These are phyloP conservation scores for Patella depressa DNA, from an alignment of 2,888 invertebrate species.

Conservation along the genomic window DNA sequence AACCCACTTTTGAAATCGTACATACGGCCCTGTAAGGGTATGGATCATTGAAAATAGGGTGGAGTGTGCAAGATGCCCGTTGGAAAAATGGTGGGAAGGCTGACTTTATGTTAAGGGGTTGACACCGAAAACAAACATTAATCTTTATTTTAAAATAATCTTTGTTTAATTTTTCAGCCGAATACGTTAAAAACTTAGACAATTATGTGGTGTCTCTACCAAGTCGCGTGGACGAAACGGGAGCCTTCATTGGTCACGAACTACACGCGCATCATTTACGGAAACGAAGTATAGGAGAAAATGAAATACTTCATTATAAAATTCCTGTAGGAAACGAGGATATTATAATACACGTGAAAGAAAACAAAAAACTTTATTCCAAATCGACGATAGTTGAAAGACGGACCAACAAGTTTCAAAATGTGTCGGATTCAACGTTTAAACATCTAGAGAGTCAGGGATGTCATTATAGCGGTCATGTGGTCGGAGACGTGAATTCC, in stretches of 20 bases:
- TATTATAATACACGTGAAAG: constrained; percentile 72
- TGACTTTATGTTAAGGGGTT: too few species aligned
- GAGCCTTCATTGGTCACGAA: constrained; percentile 52
- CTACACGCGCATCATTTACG: constrained; percentile 50
- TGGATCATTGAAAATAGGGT: too few species aligned
- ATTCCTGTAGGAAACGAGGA: constrained; percentile 50
- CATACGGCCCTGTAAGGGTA: too few species aligned
- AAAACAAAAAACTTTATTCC: constrained; percentile 79
- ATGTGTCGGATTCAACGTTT: constrained; percentile 56
- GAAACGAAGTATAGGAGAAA: constrained; percentile 42
- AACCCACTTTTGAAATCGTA: too few species aligned
- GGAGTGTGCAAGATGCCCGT: too few species aligned
- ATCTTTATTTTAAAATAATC: background rate
- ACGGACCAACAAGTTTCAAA: constrained; percentile 71
- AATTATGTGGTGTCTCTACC: constrained; percentile 56
- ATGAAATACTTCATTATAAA: constrained; percentile 55
- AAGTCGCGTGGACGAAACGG: constrained; percentile 50
- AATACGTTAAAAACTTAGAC: constrained; percentile 46
- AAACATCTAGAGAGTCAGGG: constrained; percentile 67
- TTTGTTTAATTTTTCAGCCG: constrained; percentile 48
- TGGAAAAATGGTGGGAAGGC: too few species aligned
- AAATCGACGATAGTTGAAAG: constrained; percentile 83
- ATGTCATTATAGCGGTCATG: constrained; percentile 85
- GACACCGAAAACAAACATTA: too few species aligned
- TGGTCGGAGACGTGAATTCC: constrained; percentile 80